A percentile compares a stretch with the other conserved stretches of the same genome.
Conservation (phyloP, 2,797 vertebrate species). For the Muscicapa striata region DNA sequence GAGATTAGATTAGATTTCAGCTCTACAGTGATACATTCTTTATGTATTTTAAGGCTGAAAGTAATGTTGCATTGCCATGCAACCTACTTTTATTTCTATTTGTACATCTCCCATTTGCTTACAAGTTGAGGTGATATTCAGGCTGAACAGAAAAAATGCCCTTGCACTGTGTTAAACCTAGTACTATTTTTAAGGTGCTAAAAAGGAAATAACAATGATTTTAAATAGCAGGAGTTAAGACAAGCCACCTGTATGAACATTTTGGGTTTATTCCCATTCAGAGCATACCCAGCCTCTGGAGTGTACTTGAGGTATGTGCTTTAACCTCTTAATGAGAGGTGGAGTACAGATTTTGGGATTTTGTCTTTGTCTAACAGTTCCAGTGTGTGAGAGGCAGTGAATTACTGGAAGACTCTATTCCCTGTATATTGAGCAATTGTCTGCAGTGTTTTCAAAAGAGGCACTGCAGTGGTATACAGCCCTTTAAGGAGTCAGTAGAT, state of each 20-base stretch:
- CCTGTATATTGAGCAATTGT: neutral
- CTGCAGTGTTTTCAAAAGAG: neutral
- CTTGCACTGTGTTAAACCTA: neutral
- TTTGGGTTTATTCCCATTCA: neutral
- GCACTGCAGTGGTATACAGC: neutral
- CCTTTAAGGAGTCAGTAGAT: neutral
- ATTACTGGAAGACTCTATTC: neutral
- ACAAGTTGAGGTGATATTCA: neutral
- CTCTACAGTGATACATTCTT: neutral
- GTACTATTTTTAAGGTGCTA: neutral
- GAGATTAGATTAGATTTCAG: neutral
- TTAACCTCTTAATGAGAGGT: neutral
- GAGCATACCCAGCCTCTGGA: neutral
- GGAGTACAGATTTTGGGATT: neutral
- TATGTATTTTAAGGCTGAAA: conserved; percentile 23
- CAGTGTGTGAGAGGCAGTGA: neutral
- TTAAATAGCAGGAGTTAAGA: neutral
- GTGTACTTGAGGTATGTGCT: neutral
- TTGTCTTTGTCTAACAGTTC: neutral
- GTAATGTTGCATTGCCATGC: neutral
- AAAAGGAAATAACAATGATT: neutral
- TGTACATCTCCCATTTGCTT: neutral
- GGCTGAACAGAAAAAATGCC: neutral
- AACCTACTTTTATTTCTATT: neutral
- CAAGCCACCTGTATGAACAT: neutral